Evolutionary conservation across 1,140 invertebrate species (phyloP).

Genomic region (Heterodera carotae): DNA sequence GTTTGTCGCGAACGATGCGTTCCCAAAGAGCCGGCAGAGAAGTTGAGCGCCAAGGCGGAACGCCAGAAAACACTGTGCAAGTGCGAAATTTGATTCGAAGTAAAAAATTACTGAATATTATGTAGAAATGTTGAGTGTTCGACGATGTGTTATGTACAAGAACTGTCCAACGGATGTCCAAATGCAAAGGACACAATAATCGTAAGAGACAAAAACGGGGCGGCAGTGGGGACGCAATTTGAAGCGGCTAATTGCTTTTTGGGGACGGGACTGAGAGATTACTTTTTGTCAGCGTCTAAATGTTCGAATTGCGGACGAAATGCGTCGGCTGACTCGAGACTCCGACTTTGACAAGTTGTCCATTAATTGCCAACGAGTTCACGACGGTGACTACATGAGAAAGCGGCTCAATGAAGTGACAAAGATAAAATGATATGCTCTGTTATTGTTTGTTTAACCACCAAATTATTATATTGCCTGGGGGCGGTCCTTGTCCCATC

Average conservation of each 20-base stretch:
- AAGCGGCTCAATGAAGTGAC: conserved; percentile 25
- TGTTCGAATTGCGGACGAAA: conserved; percentile 52
- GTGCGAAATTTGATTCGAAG: conserved; percentile 30
- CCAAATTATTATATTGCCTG: too few species aligned
- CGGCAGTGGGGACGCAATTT: too few species aligned
- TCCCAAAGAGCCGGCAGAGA: conserved; percentile 41
- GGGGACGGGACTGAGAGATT: background rate
- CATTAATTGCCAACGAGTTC: conserved; percentile 41
- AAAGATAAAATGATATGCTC: background rate
- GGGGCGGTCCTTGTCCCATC: too few species aligned
- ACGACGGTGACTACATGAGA: conserved; percentile 38
- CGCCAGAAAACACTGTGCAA: conserved; percentile 56
- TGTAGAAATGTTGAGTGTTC: conserved; percentile 57
- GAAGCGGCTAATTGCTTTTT: background rate
- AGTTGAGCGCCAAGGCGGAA: conserved; percentile 46
- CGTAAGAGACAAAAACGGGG: conserved; percentile 34
- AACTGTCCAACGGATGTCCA: conserved; percentile 53
- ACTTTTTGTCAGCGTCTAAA: conserved; percentile 41
- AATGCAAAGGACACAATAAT: conserved; percentile 49
- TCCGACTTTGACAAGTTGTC: conserved; percentile 30
- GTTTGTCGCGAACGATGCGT: conserved; percentile 50
- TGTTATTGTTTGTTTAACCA: too few species aligned
- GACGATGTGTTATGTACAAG: conserved; percentile 57
- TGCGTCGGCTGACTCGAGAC: conserved; percentile 48
- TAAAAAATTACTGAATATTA: background rate